Evolutionary conservation across 1,140 invertebrate species (phyloP).

Genomic region (Steinernema feltiae): DNA sequence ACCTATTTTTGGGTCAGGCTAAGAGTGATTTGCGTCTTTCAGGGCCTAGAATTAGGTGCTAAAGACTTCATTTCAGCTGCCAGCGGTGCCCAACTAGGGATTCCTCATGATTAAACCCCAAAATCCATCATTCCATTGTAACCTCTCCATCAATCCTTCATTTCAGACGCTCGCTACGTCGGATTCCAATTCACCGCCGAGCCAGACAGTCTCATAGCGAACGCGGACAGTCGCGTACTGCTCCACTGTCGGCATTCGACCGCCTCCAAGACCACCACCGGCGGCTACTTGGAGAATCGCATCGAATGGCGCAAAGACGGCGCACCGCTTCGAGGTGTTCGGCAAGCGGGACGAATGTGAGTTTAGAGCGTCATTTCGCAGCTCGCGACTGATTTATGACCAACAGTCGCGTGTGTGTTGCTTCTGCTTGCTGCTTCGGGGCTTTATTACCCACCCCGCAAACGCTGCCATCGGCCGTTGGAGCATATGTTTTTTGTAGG

Average conservation of each 20-base stretch:
- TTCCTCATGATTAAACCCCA: no score
- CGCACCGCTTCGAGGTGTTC: not conserved
- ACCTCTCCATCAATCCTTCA: no score
- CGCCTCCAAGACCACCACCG: not conserved
- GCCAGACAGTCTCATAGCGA: not conserved
- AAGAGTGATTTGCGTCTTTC: no score
- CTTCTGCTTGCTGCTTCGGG: no score
- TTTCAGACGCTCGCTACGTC: not conserved
- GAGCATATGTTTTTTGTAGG: not conserved
- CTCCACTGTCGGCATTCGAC: not conserved
- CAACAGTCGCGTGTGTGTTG: not conserved
- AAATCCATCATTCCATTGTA: no score
- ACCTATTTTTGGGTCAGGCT: no score
- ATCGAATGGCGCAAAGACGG: slow-evolving; percentile 13
- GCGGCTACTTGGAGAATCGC: not conserved
- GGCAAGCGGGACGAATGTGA: slow-evolving; percentile 5
- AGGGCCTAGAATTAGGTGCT: no score
- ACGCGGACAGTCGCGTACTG: not conserved
- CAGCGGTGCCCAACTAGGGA: no score
- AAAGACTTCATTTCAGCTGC: no score
- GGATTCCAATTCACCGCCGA: slow-evolving; percentile 1
- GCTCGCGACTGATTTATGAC: not conserved
- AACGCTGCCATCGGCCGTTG: not conserved
- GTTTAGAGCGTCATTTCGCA: not conserved
- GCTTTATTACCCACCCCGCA: not conserved